Evolutionary conservation across 2,888 invertebrate species (phyloP).

Genomic region (Myopa testacea): DNA sequence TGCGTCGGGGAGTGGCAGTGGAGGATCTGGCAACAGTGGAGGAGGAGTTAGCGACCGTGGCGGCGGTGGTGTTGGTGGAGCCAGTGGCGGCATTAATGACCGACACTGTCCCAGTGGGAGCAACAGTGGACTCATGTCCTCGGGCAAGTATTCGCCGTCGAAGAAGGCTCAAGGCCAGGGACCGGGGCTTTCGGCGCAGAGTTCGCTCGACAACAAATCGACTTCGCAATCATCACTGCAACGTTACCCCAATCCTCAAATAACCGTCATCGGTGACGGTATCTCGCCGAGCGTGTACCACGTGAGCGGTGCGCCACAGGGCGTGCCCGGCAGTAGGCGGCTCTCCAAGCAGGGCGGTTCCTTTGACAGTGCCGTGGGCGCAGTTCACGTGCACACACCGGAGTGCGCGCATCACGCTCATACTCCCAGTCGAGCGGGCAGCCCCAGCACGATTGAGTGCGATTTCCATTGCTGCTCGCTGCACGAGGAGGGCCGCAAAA

Average conservation of each 20-base stretch:
- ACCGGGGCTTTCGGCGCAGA: conserved; percentile 69
- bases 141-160: conserved; percentile 69
- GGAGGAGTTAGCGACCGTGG: conserved; percentile 69
- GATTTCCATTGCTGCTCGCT: conserved; percentile 96
- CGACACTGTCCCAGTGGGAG: conserved; percentile 55
- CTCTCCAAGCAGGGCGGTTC: conserved; percentile 76
- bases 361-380: conserved; percentile 75
- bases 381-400: conserved; percentile 85
- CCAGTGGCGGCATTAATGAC: conserved; percentile 61
- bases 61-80: conserved; percentile 68
- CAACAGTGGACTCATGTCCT: conserved; percentile 63
- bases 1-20: conserved; percentile 68
- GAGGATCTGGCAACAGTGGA: conserved; percentile 68
- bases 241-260: conserved; percentile 81
- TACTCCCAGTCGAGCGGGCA: conserved; percentile 77
- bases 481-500: conserved; percentile 92
- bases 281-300: conserved; percentile 74
- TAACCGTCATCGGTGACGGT: conserved; percentile 94
- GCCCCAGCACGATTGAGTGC: conserved; percentile 81
- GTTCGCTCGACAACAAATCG: conserved; percentile 76
- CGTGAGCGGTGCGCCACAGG: conserved; percentile 60
- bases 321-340: conserved; percentile 61
- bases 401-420: conserved; percentile 81
- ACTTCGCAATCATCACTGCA: conserved; percentile 66
- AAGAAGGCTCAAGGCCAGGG: conserved; percentile 60